phyloP scores from a whole-genome alignment of 2,113 vertebrate genomes.

The Penelope pileata region DNA sequence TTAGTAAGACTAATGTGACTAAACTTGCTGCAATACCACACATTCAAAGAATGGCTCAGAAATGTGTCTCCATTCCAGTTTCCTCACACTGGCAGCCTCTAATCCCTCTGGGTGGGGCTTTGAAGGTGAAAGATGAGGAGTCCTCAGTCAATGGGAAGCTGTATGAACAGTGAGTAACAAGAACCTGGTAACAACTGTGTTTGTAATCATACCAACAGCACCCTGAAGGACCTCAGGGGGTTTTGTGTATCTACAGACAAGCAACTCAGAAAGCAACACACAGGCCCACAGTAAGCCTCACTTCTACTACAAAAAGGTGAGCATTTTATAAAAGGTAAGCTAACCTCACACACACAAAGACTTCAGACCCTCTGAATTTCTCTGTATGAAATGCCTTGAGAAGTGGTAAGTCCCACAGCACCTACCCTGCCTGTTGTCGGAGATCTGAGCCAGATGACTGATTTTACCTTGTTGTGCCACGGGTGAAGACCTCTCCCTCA shows the following conservation, averaged over 20 bases:
- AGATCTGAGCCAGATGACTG: neutral
- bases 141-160: neutral
- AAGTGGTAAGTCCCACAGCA: neutral
- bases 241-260: neutral
- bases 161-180: neutral
- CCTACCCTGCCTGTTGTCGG: neutral
- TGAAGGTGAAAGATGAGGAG: neutral
- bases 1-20: neutral
- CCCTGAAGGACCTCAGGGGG: neutral
- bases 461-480: neutral
- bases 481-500: neutral
- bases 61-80: neutral
- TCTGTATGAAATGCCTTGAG: neutral
- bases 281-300: neutral
- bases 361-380: neutral
- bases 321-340: neutral
- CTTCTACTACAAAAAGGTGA: neutral
- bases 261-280: neutral
- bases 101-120: neutral
- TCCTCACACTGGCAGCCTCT: neutral
- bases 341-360: neutral
- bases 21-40: neutral
- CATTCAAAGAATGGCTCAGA: neutral
- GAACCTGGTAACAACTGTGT: neutral
- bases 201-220: neutral